Base-by-base conservation (phyloP, 2,888 invertebrate species). In the Lasiommata megera region DNA sequence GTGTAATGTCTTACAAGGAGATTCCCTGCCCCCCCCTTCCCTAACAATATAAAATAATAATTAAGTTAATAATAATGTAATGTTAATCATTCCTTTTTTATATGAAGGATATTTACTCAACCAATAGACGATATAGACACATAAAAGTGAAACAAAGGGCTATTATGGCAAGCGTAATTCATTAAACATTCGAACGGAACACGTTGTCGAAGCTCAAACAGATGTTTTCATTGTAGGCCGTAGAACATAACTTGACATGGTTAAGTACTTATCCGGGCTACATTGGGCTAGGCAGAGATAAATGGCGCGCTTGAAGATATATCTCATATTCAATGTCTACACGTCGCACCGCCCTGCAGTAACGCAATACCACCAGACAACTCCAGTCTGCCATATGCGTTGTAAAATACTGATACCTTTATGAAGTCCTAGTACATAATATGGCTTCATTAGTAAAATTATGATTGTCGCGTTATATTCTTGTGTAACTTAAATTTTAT, bases 311-410 rank as follows among this genome's bases (percentile, higher is more conserved):
- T 62, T 67, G 68, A 67, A 65, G 60, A 67, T 64, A 66, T 70
- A 71, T 69, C 66, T 72, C 71, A 72, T 69, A 66, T 65, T 65
- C 61, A 67, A 67, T 64, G 70, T 71, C 68, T 67, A 68, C 66
- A 67, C 66, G 64, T 65, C 62, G 62, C 66, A 62, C 63, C 54
- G 61, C 46, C 46, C 31, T 63, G 64, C 63, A 69, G 28, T 38
- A 28, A 40, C 11, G 6, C 65, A 65, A 65, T 64, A 66, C 65
- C 65, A 1, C 18, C 61, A 66, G 60, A 58, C 63, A 41, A 31
- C 17, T 29, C 14, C 0, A 0, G 1, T 41, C 18, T 17, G 18
- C 23, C 9, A 6, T 17, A 1, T 3, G 8, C n/a, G 17, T n/a
- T 23, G 18, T 18, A 18, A 17, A 40, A 9, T 40, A 8, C 8